phyloP scores from a whole-genome alignment of 2,113 vertebrate genomes.

The Maccullochella peelii region DNA sequence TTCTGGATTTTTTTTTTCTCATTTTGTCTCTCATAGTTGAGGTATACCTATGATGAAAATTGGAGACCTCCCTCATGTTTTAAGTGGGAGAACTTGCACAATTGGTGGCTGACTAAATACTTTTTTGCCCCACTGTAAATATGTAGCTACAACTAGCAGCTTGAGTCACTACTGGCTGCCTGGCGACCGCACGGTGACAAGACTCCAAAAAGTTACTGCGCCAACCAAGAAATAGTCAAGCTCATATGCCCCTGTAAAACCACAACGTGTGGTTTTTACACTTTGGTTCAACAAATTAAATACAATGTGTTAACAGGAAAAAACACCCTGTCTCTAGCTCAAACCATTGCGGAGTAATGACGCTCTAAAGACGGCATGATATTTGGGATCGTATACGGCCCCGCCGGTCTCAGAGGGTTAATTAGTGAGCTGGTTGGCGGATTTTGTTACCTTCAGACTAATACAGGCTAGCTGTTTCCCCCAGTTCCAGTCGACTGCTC shows the following conservation, averaged over 20 bases:
- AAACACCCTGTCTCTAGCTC: too few relatives aligned
- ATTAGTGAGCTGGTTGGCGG: background rate
- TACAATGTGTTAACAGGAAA: background rate
- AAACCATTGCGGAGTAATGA: too few relatives aligned
- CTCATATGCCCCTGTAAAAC: background rate
- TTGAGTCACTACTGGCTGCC: background rate
- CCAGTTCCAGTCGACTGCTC: background rate
- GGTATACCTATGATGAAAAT: too few relatives aligned
- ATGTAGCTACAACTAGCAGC: background rate
- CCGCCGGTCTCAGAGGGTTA: too few relatives aligned
- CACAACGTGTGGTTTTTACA: background rate
- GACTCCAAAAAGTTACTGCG: constrained; percentile 20
- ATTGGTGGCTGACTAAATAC: too few relatives aligned
- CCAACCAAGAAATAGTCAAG: background rate
- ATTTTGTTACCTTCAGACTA: background rate
- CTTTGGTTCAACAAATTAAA: background rate
- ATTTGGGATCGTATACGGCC: too few relatives aligned
- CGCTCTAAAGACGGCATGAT: too few relatives aligned
- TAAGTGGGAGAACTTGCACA: too few relatives aligned
- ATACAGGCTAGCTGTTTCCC: background rate
- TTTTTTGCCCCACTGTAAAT: too few relatives aligned
- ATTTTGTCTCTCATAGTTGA: too few relatives aligned
- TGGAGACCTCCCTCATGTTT: too few relatives aligned
- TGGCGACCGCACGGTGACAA: constrained; percentile 1
- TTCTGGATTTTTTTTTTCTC: too few relatives aligned